Evolutionary conservation across 2,797 vertebrate genomes (phyloP), one percentile per base, ranked within the genome.

Genomic region (Chlorospingus flavigularis): DNA sequence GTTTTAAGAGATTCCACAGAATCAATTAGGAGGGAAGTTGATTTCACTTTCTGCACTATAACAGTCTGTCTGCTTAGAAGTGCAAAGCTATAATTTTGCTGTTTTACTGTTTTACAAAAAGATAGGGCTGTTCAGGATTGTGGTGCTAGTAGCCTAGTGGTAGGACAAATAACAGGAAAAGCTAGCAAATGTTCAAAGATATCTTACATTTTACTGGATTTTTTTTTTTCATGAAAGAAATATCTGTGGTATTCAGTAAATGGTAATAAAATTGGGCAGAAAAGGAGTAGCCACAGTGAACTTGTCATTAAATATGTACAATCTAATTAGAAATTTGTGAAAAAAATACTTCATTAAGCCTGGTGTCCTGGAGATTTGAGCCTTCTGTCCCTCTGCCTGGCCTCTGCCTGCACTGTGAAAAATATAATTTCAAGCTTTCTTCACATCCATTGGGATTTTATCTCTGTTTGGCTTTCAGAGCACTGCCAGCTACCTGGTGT

Each of bases 401-500:
- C 70, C 25, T 85, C 63, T 8, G 4, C 6, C 10, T 26, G 33
- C 11, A 6, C 17, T 74, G 50, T 31, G 35, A 67, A 50, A 77
- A 77, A 78, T 68, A 39, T 23, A 42, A 77, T 72, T 78, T 71
- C 20, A 72, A 30, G 51, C 45, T 80, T 90, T 62, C 60, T 76
- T 66, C 71, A 15, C 8, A 1, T 57, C 68, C 5, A 5, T 33
- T 35, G 45, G 24, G 30, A n/a, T 53, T 70, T 93, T n/a, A 7
- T 54, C 17, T 2, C 7, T 61, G 13, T 45, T 74, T 13, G 30
- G 35, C 42, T 39, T 67, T 68, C 28, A 31, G 30, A 80, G n/a
- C 8, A 2, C 37, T 79, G 35, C 11, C 25, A 58, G 37, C 31
- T 57, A 25, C 33, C 13, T 65, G 0, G 0, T 71, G 10, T 65